These are phyloP conservation scores for Tachina fera DNA, from an alignment of 2,888 invertebrate species.

Conservation along the genomic window DNA sequence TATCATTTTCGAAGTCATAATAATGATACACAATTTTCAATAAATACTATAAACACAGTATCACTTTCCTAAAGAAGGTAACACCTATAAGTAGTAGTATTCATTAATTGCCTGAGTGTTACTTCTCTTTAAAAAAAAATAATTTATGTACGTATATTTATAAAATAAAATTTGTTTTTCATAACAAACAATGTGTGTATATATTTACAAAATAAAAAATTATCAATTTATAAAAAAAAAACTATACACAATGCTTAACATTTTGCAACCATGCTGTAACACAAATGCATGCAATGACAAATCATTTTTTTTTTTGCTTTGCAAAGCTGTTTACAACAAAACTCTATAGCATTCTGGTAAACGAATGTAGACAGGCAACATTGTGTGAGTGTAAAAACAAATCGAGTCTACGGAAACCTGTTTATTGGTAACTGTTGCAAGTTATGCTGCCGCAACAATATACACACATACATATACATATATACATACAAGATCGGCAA, in stretches of 20 bases:
- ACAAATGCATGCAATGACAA: conserved; percentile 20
- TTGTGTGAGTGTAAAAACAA: conserved; percentile 5
- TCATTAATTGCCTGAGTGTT: no score
- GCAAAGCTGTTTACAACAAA: conserved; percentile 19
- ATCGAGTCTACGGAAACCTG: conserved; percentile 35
- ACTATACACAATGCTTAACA: conserved; percentile 25
- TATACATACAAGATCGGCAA: not conserved
- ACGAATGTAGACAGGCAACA: not conserved
- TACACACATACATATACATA: no score
- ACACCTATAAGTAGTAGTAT: no score
- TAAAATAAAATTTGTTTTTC: no score
- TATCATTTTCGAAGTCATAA: conserved; percentile 27
- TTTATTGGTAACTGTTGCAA: conserved; percentile 49
- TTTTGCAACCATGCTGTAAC: conserved; percentile 27
- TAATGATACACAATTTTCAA: not conserved
- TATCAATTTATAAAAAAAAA: not conserved
- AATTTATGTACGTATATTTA: no score
- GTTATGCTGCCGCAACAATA: not conserved
- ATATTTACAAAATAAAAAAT: not conserved
- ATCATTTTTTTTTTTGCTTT: conserved; percentile 13
- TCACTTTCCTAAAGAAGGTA: no score
- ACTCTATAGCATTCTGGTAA: not conserved
- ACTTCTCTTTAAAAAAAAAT: no score
- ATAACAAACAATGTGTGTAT: no score
- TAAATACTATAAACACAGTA: no score